Base-by-base conservation (phyloP, 2,113 vertebrate genomes). In the Osmerus eperlanus region DNA sequence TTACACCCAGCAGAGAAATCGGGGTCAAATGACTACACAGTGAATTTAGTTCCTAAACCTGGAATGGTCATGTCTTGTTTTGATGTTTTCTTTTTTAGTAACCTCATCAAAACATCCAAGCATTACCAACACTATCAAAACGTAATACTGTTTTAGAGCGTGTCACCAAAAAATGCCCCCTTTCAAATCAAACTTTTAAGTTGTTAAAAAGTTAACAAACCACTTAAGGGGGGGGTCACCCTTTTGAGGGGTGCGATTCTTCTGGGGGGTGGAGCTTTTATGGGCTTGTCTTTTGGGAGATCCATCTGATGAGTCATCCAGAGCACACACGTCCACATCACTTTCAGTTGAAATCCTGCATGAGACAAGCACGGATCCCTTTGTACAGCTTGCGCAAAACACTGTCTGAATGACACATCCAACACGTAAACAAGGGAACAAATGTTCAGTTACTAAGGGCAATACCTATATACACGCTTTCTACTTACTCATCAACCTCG, bases 261-360 rank as follows among this genome's bases (percentile, higher is more conserved):
- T 83, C 11, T 77, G 67, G 28, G 86, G 81, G 41, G 85, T 89
- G 52, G 86, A 88, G 74, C 80, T 82, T 2, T 21, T 84, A 18
- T 61, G 69, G 32, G 32, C 32, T 47, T 12, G 41, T 47, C 2
- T 11, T 5, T 47, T 1, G 7, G 29, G 19, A 29, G 7, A 14
- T 25, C 19, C 23, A 25, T 21, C 58, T 41, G 56, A 8, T 8
- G 58, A 4, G 36, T 61, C 14, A 11, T 41, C 28, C 2, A 56
- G 12, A 54, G 55, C 28, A 8, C 51, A 61, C n/a, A 13, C n/a
- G 23, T 53, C 63, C 12, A 71, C 74, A 0, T 70, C 61, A 1
- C 21, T 52, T 32, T 52, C n/a, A 36, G 47, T 19, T 2, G 56
- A 4, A 16, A 6, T 7, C 67, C 73, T 75, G 59, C 41, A 47